Base-by-base conservation (phyloP, 2,797 vertebrate genomes). In the Mus minutoides region DNA sequence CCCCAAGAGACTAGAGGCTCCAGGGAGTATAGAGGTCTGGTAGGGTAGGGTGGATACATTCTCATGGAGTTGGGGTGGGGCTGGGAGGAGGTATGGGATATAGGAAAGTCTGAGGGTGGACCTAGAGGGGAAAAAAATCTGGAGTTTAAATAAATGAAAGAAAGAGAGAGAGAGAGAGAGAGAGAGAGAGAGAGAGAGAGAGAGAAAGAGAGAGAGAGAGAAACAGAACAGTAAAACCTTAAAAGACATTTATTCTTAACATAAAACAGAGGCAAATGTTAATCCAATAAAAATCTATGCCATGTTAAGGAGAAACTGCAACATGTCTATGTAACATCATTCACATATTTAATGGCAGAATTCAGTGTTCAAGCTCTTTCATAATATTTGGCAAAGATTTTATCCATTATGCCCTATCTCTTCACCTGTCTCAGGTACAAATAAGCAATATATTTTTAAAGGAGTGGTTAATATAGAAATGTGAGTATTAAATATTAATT, bases 391-490 rank as follows among this genome's bases (percentile, higher is more conserved):
- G 2, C 16, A 78, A 29, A 64, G 1, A 54, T 2, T 2, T 0
- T 1, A 9, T 17, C 1, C 16, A 31, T 22, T 6, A 3, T 16
- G 3, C 2, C 58, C 1, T 34, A 29, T 14, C 1, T 6, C 11
- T 82, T 87, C 10, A 52, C 62, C 31, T 69, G 0, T 69, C 13
- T 69, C 62, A n/a, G 21, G 21, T 69, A 52, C 6, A 67, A 16
- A 22, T 8, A 78, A 54, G 19, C 54, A 62, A 84, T 31, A 84
- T 43, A 46, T 46, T 84, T 31, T 34, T 12, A 16, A 46, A 84
- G 0, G 16, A 21, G 2, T 46, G 5, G 1, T 84, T 84, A 46
- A 64, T 7, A 21, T 34, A 31, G 5, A 34, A 46, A 64, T 34
- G 31, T 46, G 5, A 64, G 31, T 64, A 0, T 46, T 84, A 34